Percentiles rank a stretch among this genome's conserved stretches.
Evolutionary conservation across 2,113 vertebrate genomes (phyloP).

Genomic region (Passer montanus): DNA sequence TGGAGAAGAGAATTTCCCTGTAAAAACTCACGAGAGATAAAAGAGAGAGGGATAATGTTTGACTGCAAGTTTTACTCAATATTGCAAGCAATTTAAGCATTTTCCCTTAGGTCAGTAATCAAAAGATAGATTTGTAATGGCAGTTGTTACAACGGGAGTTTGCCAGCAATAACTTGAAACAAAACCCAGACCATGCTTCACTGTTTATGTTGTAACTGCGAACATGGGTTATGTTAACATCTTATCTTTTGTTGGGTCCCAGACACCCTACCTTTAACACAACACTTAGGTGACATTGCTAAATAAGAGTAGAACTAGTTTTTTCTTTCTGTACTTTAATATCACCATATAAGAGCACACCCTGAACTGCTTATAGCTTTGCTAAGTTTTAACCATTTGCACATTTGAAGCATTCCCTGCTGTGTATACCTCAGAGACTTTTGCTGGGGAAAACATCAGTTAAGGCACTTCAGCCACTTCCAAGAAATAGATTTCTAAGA

Average conservation of each 20-base stretch:
- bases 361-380: background rate
- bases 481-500: slow-evolving; percentile 37
- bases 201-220: slow-evolving; percentile 14
- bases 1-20: background rate
- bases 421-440: background rate
- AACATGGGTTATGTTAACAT: background rate
- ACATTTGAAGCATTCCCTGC: background rate
- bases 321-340: background rate
- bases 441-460: background rate
- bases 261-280: background rate
- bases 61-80: background rate
- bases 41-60: background rate
- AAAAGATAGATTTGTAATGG: background rate
- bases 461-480: background rate
- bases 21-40: background rate
- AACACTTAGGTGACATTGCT: background rate
- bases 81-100: background rate
- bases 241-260: background rate
- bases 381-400: background rate
- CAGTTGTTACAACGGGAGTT: background rate
- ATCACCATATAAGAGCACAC: background rate
- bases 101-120: background rate
- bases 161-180: slow-evolving; percentile 26
- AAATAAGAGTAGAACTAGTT: background rate
- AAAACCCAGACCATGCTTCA: background rate